Evolutionary conservation across 1,140 invertebrate genomes (phyloP), one percentile per base, ranked within the genome.

Genomic region (Idris sp.): DNA sequence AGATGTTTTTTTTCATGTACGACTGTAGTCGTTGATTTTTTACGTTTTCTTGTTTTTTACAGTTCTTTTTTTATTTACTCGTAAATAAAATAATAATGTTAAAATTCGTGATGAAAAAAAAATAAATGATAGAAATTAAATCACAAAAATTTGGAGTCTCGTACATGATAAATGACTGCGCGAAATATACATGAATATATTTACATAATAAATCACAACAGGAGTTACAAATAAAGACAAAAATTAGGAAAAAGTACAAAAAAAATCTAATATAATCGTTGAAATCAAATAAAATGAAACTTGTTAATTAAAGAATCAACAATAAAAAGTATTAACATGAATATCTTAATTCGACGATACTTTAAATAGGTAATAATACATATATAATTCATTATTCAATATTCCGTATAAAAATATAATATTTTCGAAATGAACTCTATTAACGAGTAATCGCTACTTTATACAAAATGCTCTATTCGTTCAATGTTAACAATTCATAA

Each of bases 391-490:
- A 64, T 58, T 68, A 69, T 53, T 59, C 28, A 40, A 65, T 69
- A 61, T 69, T 56, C 13, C 51, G 51, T 69, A 75, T 62, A 75
- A 75, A 75, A 71, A 75, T 75, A 75, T 69, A 62, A 68, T 58
- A 51, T 71, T 71, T 68, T 35, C 38, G 64, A 75, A 75, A 65
- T 59, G 49, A 73, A 64, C 15, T 73, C 59, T 73, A 59, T 73
- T 54, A 71, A 69, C 59, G 49, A 69, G 19, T 68, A 74, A 64
- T 41, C 25, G 46, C 62, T 69, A 62, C 58, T 59, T 74, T 67
- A 64, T 74, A 74, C 61, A 74, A 74, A 67, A 73, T 73, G 69
- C 59, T 65, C 46, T 33, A 13, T 74, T 74, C 43, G 9, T 65
- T 65, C 31, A 53, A 65, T 73, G 33, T 65, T 65, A 65, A 74